A percentile compares a stretch with the other conserved stretches of the same genome.
phyloP scores from a whole-genome alignment of 1,140 invertebrate species.

The Drosophila bifasciata region DNA sequence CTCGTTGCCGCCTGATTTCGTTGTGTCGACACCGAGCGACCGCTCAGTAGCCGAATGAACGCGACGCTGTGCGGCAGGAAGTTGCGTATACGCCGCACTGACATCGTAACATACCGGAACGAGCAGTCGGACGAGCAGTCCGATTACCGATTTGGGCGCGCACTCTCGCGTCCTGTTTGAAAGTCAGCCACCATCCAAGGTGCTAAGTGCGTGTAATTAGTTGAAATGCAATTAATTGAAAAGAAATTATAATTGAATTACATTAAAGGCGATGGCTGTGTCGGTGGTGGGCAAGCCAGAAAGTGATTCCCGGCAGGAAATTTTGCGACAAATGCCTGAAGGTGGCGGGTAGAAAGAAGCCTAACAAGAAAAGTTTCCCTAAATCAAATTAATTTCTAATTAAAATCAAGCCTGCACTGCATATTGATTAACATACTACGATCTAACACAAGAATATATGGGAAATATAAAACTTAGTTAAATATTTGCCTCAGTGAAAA shows the following conservation, averaged over 20 bases:
- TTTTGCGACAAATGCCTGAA: constrained; percentile 17
- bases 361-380: constrained; percentile 2
- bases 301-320: constrained; percentile 44
- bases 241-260: constrained; percentile 49
- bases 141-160: constrained; percentile 46
- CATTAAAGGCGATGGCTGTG: constrained; percentile 14
- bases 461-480: not conserved
- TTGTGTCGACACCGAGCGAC: constrained; percentile 41
- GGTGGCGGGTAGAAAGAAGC: no score
- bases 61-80: constrained; percentile 75
- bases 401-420: no score
- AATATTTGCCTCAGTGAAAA: no score
- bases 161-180: constrained; percentile 21
- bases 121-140: constrained; percentile 34
- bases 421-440: no score
- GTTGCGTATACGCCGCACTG: constrained; percentile 74
- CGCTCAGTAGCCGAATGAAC: constrained; percentile 75
- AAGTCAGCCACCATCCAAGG: constrained; percentile 38
- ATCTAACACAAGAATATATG: no score
- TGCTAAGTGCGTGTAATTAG: constrained; percentile 69
- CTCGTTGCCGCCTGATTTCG: constrained; percentile 37
- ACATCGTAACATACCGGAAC: constrained; percentile 25
- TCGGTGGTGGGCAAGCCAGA: constrained; percentile 21
- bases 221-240: constrained; percentile 62
- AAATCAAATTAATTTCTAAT: constrained; percentile 8